Base-by-base conservation (phyloP, 2,888 invertebrate genomes). In the Hypercompe scribonia region DNA sequence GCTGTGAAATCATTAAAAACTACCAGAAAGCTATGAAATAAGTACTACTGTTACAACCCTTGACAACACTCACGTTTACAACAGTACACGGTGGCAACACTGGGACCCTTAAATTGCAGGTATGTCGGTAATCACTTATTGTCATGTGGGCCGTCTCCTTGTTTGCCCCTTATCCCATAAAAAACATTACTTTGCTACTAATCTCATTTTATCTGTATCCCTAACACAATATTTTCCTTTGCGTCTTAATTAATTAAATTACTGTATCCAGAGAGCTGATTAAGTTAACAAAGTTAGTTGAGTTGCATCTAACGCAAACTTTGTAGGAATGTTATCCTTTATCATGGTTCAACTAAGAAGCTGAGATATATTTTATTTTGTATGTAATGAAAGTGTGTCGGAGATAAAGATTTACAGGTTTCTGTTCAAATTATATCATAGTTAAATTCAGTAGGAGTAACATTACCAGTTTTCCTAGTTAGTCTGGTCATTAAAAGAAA, bases 241-340 rank as follows among this genome's bases (percentile, higher is more conserved):
- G 66, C 28, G 64, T 34, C 64, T 68, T 71, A 68, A 74, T 77
- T 75, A 73, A 74, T 73, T 73, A 72, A 78, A 75, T 81, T 78
- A 79, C 78, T 79, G 73, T 34, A 67, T 71, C 15, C 69, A 75
- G 73, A 76, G 72, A 74, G 65, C 63, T 79, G 75, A 80, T 77
- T 77, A 79, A 76, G 66, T 65, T 77, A 65, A 71, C 58, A 74
- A 71, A 75, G 46, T 66, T 28, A 72, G 68, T 72, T 73, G 72
- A 78, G 70, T 70, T 78, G 77, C 68, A 80, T 65, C 71, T 50
- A 75, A 71, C 82, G 66, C 39, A 34, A 72, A 78, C 74, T 70
- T 74, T 69, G 72, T 61, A 65, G 34, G 65, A 76, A 74, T 73
- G 78, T 76, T 75, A 46, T 58, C 74, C 71, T 74, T 65, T 70